phyloP scores from a whole-genome alignment of 2,888 invertebrate genomes.

The Thyatira batis region DNA sequence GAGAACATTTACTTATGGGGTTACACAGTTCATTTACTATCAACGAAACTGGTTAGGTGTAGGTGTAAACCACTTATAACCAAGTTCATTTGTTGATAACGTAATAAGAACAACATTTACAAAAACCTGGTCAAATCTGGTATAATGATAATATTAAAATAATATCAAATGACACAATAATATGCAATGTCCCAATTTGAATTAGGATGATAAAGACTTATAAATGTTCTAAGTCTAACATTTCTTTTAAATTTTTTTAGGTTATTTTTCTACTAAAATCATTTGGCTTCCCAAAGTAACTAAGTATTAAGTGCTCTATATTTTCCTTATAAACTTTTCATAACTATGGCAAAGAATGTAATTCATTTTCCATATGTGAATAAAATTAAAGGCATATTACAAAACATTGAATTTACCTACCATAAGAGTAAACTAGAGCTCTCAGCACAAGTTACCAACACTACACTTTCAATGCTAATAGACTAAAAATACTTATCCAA shows the following conservation, averaged over 20 bases:
- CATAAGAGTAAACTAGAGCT: background rate
- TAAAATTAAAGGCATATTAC: background rate
- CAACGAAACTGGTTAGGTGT: conserved; percentile 20
- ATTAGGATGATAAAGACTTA: background rate
- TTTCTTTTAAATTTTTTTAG: no score
- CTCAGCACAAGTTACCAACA: background rate
- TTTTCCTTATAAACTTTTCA: no score
- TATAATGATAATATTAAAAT: background rate
- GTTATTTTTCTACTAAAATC: no score
- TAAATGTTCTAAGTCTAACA: no score
- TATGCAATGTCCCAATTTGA: background rate
- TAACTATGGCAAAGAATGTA: no score
- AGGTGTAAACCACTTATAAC: conserved; percentile 26
- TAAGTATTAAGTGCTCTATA: no score
- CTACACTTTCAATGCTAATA: background rate
- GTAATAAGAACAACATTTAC: conserved; percentile 2
- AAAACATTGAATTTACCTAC: background rate
- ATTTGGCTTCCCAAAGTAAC: no score
- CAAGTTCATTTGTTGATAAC: conserved; percentile 8
- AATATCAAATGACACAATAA: background rate
- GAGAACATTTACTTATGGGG: conserved; percentile 19
- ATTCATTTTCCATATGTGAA: background rate
- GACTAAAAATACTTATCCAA: background rate
- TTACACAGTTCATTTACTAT: conserved; percentile 44
- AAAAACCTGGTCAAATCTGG: background rate